Evolutionary conservation across 2,113 vertebrate genomes (phyloP).

Genomic region (Neogale vison): DNA sequence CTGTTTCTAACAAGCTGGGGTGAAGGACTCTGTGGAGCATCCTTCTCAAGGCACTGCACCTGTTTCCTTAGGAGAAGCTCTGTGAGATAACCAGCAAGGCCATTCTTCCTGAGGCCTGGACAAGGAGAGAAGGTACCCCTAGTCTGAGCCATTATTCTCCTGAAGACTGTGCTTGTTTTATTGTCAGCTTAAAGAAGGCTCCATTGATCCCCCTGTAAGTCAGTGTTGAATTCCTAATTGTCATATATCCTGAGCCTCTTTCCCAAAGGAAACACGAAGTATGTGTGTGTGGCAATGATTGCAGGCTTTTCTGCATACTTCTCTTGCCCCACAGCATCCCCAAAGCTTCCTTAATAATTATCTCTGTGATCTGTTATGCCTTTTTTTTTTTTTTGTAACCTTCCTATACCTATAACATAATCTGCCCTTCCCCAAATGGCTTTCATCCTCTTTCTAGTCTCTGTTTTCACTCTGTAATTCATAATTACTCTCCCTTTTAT

Average conservation of each 20-base stretch:
- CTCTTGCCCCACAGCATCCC: not conserved
- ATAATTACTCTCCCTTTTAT: slow-evolving; percentile 65
- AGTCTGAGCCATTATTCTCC: not conserved
- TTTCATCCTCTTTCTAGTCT: slow-evolving; percentile 12
- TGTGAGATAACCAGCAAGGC: too few relatives aligned
- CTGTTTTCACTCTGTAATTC: slow-evolving; percentile 60
- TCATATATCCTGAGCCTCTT: not conserved
- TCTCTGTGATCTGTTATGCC: not conserved
- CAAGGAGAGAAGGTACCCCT: not conserved
- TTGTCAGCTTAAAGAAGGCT: not conserved
- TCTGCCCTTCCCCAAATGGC: not conserved
- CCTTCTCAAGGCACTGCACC: not conserved
- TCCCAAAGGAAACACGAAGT: not conserved
- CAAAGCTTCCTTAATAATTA: not conserved
- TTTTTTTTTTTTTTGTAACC: not conserved
- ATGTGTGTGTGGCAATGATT: not conserved
- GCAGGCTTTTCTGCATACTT: not conserved
- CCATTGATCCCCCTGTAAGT: not conserved
- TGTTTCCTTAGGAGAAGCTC: not conserved
- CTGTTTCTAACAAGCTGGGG: not conserved
- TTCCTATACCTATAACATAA: not conserved
- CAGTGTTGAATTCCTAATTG: not conserved
- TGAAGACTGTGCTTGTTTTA: not conserved
- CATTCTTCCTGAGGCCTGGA: not conserved
- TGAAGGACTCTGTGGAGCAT: not conserved